A percentile compares a stretch with the other conserved stretches of the same genome.
These are phyloP conservation scores for Cactoblastis cactorum DNA, from an alignment of 2,888 invertebrate genomes.

Conservation along the genomic window DNA sequence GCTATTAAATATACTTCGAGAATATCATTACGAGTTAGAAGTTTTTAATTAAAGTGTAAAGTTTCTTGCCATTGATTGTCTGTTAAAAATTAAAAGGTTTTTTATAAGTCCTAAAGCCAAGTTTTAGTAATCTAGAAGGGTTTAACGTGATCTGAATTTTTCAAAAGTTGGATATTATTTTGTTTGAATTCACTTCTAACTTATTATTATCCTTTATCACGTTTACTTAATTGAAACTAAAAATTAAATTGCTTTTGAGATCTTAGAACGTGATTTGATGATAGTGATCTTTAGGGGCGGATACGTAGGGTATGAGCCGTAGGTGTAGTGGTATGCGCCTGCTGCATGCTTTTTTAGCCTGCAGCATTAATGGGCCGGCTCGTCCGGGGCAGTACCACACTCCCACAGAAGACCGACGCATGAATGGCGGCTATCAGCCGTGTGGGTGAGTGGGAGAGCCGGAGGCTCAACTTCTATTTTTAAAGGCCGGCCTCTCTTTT, in stretches of 20 bases:
- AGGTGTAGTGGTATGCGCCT: no score
- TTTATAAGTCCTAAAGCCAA: neutral
- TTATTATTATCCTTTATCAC: neutral
- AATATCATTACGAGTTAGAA: neutral
- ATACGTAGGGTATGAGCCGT: no score
- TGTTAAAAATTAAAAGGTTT: neutral
- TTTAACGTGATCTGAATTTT: neutral
- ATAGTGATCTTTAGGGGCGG: no score
- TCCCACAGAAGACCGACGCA: no score
- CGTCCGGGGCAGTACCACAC: no score
- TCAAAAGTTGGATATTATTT: neutral
- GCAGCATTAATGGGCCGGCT: no score
- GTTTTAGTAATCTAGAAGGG: neutral
- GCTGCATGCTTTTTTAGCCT: no score
- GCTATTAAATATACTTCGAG: neutral
- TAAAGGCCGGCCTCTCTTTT: no score
- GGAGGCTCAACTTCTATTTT: no score
- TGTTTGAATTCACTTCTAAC: neutral
- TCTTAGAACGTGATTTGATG: neutral
- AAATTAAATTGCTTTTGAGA: neutral
- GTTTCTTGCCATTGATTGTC: neutral
- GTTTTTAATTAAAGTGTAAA: conserved; percentile 2
- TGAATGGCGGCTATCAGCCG: no score
- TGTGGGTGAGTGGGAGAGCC: no score
- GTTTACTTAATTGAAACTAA: neutral